Percentiles rank a stretch among this genome's conserved stretches.
Evolutionary conservation across 2,888 invertebrate genomes (phyloP).

Genomic region (Serripes groenlandicus): DNA sequence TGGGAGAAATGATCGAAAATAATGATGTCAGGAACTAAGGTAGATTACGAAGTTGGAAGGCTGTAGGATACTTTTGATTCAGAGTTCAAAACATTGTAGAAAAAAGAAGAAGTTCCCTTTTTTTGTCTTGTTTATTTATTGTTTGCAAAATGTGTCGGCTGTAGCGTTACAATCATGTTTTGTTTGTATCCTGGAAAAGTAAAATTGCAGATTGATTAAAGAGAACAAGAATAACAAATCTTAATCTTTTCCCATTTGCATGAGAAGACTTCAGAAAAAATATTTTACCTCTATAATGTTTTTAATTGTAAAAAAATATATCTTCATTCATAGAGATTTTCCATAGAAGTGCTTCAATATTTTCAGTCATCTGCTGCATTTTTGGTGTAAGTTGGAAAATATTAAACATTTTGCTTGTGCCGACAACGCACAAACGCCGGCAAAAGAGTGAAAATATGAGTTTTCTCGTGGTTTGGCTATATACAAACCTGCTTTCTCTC

Average conservation of each 20-base stretch:
- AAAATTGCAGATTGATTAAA: background rate
- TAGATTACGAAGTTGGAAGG: background rate
- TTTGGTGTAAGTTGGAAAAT: too few species aligned
- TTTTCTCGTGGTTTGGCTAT: constrained; percentile 22
- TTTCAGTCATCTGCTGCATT: too few species aligned
- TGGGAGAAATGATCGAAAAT: background rate
- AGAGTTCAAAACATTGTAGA: background rate
- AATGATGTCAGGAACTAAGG: too few species aligned
- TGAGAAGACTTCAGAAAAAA: background rate
- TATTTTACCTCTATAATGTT: too few species aligned
- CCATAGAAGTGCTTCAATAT: too few species aligned
- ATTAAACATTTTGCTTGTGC: too few species aligned
- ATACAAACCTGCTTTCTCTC: constrained; percentile 29
- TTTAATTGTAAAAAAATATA: too few species aligned
- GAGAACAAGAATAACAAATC: background rate
- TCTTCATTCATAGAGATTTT: too few species aligned
- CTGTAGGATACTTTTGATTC: background rate
- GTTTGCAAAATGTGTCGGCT: background rate
- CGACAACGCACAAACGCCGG: too few species aligned
- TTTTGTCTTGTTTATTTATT: background rate
- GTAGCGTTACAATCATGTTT: background rate
- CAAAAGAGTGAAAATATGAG: too few species aligned
- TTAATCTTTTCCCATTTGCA: background rate
- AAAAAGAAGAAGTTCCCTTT: background rate
- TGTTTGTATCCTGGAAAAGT: background rate